Conservation (phyloP, 2,113 vertebrate genomes). For the Serinus canaria region DNA sequence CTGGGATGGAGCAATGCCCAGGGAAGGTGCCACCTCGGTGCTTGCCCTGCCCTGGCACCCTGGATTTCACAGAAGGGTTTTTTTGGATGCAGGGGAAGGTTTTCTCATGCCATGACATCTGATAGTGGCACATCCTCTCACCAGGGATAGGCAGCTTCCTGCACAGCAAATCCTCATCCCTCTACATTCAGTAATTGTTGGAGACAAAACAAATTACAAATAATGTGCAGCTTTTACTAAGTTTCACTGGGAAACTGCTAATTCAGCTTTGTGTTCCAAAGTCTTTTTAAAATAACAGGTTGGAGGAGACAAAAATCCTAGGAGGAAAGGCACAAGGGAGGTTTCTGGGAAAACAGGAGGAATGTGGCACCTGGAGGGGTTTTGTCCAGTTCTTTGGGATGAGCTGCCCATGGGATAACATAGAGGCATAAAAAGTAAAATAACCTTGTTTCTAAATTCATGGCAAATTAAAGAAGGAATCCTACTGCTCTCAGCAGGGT, state of each 20-base stretch:
- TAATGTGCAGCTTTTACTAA: not conserved
- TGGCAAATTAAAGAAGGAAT: slow-evolving; percentile 41
- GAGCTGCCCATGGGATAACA: not conserved
- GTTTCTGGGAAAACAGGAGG: slow-evolving; percentile 32
- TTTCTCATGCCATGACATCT: not conserved
- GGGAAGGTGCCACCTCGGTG: accelerated
- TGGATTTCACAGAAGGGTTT: accelerated
- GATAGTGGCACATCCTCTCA: not conserved
- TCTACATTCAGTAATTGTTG: accelerated
- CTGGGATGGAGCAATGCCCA: not conserved
- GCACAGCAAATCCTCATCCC: not conserved
- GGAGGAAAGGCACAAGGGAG: not conserved
- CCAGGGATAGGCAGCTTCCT: not conserved
- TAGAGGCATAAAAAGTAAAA: not conserved
- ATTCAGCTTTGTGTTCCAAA: not conserved
- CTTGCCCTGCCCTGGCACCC: accelerated
- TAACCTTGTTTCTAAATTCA: slow-evolving; percentile 21
- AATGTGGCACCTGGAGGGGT: slow-evolving; percentile 25
- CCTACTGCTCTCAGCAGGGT: slow-evolving; percentile 44
- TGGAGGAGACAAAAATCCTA: not conserved
- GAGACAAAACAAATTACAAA: not conserved
- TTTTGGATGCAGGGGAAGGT: not conserved
- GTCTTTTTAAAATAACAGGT: not conserved
- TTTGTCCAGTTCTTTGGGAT: slow-evolving; percentile 47
- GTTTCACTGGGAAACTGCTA: not conserved